These are phyloP conservation scores for Danio jaintianensis DNA, from an alignment of 2,797 vertebrate species.

Conservation along the genomic window DNA sequence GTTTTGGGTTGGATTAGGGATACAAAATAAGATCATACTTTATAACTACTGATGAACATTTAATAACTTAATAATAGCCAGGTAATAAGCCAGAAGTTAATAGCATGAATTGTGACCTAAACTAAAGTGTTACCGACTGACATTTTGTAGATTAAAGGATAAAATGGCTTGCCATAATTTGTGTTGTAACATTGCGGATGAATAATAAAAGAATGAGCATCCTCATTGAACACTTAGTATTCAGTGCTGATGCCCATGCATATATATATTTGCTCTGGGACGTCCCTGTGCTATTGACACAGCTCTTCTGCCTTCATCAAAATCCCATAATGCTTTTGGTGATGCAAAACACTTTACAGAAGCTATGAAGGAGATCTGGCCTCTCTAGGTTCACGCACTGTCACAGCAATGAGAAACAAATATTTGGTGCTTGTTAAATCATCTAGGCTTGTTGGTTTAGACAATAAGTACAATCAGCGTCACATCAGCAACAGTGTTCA, in stretches of 20 bases:
- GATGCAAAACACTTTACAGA: slow-evolving; percentile 39
- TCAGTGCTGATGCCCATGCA: slow-evolving; percentile 39
- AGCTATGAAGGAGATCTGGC: slow-evolving; percentile 7
- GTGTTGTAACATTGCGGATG: slow-evolving; percentile 4
- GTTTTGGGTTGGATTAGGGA: too few relatives aligned
- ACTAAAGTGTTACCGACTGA: too few relatives aligned
- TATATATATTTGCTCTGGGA: slow-evolving; percentile 48
- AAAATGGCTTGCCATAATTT: not conserved
- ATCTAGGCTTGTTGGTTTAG: slow-evolving; percentile 7
- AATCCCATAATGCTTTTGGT: slow-evolving; percentile 49
- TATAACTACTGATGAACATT: too few relatives aligned
- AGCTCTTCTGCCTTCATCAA: slow-evolving; percentile 47
- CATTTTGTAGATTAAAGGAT: too few relatives aligned
- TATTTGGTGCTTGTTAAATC: slow-evolving; percentile 23
- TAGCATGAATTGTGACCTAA: too few relatives aligned
- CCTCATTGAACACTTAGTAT: slow-evolving; percentile 29
- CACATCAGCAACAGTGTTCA: not conserved
- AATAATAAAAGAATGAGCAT: slow-evolving; percentile 33
- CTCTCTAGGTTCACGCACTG: not conserved
- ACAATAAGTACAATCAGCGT: not conserved
- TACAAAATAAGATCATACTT: too few relatives aligned
- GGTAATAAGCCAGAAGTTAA: too few relatives aligned
- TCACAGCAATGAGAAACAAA: not conserved
- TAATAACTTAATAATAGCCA: too few relatives aligned
- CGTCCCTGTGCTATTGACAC: slow-evolving; percentile 45